Evolutionary conservation across 2,797 vertebrate genomes (phyloP).

Genomic region (Acanthis flammea): DNA sequence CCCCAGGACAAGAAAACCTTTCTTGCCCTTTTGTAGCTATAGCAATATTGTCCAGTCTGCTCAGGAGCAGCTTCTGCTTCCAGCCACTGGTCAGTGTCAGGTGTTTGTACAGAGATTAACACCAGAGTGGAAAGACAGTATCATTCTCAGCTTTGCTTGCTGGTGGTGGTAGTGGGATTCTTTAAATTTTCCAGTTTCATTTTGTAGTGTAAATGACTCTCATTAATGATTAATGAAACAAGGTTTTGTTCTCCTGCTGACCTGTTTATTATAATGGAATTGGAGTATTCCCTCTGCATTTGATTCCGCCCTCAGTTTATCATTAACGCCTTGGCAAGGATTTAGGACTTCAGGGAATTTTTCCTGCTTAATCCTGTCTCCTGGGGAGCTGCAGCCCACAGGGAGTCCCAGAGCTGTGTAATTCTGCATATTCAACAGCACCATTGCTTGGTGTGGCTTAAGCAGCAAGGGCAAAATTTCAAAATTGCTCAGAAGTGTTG

Average conservation of each 20-base stretch:
- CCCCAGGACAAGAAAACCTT: not conserved
- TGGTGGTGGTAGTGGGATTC: not conserved
- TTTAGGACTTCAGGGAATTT: not conserved
- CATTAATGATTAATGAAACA: not conserved
- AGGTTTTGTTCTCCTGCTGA: not conserved
- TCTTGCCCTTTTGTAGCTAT: not conserved
- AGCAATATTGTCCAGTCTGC: not conserved
- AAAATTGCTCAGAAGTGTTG: not conserved
- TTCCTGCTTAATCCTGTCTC: not conserved
- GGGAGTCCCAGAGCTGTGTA: not conserved
- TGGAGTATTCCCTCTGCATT: not conserved
- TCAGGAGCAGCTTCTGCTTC: not conserved
- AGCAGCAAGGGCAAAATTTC: not conserved
- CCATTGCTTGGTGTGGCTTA: not conserved
- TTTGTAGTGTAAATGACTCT: not conserved
- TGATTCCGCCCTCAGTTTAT: not conserved
- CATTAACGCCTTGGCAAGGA: not conserved
- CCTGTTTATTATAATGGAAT: not conserved
- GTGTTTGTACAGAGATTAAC: not conserved
- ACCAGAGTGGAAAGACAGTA: not conserved
- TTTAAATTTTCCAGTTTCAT: not conserved
- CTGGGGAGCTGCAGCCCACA: not conserved
- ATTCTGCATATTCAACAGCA: not conserved
- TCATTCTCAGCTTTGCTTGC: not conserved
- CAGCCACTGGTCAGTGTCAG: not conserved